Conservation (phyloP, 2,797 vertebrate species). For the Lagocephalus sceleratus region DNA sequence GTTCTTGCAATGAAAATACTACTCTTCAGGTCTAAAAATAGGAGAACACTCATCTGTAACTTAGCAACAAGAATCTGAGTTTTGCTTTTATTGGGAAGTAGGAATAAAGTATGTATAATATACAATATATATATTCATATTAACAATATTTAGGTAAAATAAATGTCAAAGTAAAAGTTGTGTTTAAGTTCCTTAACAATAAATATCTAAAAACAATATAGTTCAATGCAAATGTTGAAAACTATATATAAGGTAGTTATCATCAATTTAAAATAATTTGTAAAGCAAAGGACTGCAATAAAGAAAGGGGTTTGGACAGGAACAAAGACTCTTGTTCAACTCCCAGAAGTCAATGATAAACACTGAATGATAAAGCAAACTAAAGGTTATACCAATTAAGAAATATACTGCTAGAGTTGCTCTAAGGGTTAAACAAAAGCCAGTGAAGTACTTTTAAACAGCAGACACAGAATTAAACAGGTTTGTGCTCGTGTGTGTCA, state of each 20-base stretch:
- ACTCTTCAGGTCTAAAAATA: conserved; percentile 80
- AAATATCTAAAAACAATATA: too few species aligned
- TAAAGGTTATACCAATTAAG: neutral
- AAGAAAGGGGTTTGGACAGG: neutral
- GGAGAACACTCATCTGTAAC: conserved; percentile 80
- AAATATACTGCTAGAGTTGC: conserved; percentile 5
- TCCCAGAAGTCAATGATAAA: conserved; percentile 6
- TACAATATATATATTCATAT: conserved; percentile 27
- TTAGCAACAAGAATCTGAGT: conserved; percentile 81
- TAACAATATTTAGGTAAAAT: conserved; percentile 19
- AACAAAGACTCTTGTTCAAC: conserved; percentile 6
- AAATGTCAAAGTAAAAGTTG: too few species aligned
- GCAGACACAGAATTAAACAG: conserved; percentile 40
- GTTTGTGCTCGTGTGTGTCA: conserved; percentile 27
- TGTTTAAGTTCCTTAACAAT: too few species aligned
- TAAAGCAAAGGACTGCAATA: neutral
- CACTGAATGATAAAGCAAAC: neutral
- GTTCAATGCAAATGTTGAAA: too few species aligned
- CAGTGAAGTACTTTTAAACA: conserved; percentile 23
- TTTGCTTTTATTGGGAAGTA: conserved; percentile 63
- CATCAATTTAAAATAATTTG: neutral
- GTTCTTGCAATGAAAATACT: conserved; percentile 74
- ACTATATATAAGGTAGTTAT: neutral
- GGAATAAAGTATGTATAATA: conserved; percentile 34
- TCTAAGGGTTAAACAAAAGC: conserved; percentile 21